Base-by-base conservation (phyloP, 2,888 invertebrate species). In the Netelia fuscicornis region DNA sequence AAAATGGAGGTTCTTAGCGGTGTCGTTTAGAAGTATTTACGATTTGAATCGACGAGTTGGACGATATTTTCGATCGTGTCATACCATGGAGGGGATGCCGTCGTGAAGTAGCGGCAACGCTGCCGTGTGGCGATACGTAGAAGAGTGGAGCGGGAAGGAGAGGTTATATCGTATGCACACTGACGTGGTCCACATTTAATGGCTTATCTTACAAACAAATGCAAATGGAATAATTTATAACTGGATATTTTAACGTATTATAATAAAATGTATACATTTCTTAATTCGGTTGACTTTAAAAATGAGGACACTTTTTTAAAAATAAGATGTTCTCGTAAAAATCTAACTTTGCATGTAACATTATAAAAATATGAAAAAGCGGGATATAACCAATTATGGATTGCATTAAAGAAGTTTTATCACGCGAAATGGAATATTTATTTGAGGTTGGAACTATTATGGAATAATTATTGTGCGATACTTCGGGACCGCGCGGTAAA, bases 21-120 rank as follows among this genome's bases (percentile, higher is more conserved):
- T 56, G 17, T 56, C 56, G 20, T 56, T 56, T 56, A 2, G 2
- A 3, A 3, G 20, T 56, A n/a, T 17, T 56, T 1, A n/a, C 56
- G 56, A 56, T 56, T 56, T 8, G 8, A 56, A 56, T n/a, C 56
- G 5, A n/a, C n/a, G 17, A 56, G 17, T 56, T 56, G 0, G n/a
- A 56, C 56, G n/a, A 20, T 56, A 56, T 56, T 65, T 65, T 65
- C 42, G n/a, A 65, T 2, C 65, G 65, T 17, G 42, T 20, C 17
- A 42, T n/a, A 42, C 65, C 13, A 65, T 65, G 23, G 65, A 65
- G n/a, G 42, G 65, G 65, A 25, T 65, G 65, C 2, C 30, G 23
- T 30, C 20, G 65, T 65, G 65, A 30, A 6, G 65, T 42, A 42
- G 65, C 30, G 65, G 65, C 65, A 65, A 65, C 65, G 42, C 65